A percentile compares a stretch with the other conserved stretches of the same genome.
phyloP scores from a whole-genome alignment of 2,888 invertebrate species.

The Dynastes maya region DNA sequence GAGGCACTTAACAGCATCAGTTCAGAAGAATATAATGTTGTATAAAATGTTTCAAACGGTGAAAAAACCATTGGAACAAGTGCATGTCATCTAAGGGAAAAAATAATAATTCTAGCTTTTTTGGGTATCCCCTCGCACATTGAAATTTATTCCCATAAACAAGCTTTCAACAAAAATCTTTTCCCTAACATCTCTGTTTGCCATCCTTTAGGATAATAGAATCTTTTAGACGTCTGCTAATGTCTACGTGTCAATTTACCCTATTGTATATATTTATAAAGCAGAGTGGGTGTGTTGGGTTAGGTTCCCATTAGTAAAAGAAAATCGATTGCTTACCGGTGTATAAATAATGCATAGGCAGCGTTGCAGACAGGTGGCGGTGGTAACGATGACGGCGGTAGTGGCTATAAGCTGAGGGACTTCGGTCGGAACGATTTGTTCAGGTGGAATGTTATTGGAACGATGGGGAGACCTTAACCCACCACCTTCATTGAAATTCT shows the following conservation, averaged over 20 bases:
- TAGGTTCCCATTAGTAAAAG: constrained; percentile 33
- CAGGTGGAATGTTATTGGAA: constrained; percentile 34
- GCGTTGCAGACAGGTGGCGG: constrained; percentile 36
- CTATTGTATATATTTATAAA: constrained; percentile 25
- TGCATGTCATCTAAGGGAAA: no score
- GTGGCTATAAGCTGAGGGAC: constrained; percentile 15
- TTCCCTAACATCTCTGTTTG: no score
- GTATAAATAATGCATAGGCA: constrained; percentile 42
- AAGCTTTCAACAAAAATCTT: no score
- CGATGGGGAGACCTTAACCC: not conserved
- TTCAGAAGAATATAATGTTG: no score
- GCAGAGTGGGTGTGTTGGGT: constrained; percentile 5
- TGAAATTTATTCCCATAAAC: no score
- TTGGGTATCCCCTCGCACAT: no score
- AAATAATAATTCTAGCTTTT: no score
- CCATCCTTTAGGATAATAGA: no score
- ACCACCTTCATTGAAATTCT: constrained; percentile 4
- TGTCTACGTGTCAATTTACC: constrained; percentile 21
- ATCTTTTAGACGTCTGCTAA: not conserved
- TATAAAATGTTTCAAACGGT: no score
- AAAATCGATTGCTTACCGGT: constrained; percentile 40
- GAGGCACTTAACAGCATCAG: no score
- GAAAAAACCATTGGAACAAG: no score
- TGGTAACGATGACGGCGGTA: constrained; percentile 4
- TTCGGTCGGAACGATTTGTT: constrained; percentile 37